Percentiles rank a stretch among this genome's conserved stretches.
Conservation (phyloP, 1,140 invertebrate genomes). For the Teleogryllus occipitalis region DNA sequence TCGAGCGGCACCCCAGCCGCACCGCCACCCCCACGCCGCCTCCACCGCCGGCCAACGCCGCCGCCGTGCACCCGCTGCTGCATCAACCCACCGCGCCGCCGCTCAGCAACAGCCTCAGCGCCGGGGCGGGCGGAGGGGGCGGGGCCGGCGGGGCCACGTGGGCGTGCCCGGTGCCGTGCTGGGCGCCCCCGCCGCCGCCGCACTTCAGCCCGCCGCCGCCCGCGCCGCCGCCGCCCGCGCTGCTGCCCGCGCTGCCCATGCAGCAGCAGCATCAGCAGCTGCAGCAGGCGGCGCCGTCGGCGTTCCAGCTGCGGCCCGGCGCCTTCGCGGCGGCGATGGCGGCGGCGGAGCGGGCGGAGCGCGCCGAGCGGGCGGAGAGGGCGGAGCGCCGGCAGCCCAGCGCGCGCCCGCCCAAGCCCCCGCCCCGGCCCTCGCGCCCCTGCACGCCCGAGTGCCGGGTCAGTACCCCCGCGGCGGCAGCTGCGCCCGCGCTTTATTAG, state of each 20-base stretch:
- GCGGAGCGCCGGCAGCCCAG: background rate
- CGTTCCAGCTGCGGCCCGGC: background rate
- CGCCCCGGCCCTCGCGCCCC: background rate
- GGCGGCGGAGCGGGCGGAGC: too few relatives aligned
- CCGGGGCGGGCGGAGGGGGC: too few relatives aligned
- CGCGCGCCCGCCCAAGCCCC: background rate
- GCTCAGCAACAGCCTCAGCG: background rate
- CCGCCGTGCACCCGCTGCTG: background rate
- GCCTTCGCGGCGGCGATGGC: too few relatives aligned
- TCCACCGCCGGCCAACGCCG: background rate
- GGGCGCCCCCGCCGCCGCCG: background rate
- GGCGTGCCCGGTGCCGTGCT: background rate
- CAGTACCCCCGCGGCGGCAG: background rate
- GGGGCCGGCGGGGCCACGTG: too few relatives aligned
- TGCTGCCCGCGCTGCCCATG: background rate
- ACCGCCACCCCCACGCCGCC: background rate
- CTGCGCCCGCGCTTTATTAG: background rate
- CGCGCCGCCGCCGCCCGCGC: background rate
- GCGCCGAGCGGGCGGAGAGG: too few relatives aligned
- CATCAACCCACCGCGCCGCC: background rate
- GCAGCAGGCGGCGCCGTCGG: background rate
- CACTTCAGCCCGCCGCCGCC: conserved; percentile 9
- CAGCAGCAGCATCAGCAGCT: background rate
- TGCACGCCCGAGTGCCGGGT: background rate
- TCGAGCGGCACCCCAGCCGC: conserved; percentile 11